Conservation (phyloP, 2,797 vertebrate genomes). For the Neolamprologus multifasciatus region DNA sequence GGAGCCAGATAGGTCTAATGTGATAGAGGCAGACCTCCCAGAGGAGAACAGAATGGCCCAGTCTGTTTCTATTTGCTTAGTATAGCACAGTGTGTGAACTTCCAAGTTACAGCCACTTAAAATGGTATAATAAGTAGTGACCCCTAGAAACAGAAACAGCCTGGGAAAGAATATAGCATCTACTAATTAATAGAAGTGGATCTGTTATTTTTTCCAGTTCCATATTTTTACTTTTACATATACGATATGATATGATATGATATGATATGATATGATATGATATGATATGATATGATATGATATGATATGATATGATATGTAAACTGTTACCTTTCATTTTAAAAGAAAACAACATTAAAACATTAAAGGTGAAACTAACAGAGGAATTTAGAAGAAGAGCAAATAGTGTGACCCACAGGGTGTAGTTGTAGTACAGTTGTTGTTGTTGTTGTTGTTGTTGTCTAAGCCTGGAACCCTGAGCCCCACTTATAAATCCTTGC, state of each 20-base stretch:
- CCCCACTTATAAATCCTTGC: background rate
- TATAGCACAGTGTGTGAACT: background rate
- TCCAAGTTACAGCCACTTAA: background rate
- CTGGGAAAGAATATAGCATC: background rate
- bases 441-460: background rate
- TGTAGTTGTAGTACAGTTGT: background rate
- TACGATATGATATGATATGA: background rate
- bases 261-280: too few relatives aligned
- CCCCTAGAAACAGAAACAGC: background rate
- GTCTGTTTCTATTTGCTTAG: constrained; percentile 13
- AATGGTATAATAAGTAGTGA: background rate
- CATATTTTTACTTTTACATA: background rate
- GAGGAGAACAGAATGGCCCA: background rate
- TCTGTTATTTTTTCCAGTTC: background rate
- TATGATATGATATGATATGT: background rate
- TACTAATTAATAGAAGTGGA: background rate
- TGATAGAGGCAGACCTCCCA: background rate
- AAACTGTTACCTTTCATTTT: background rate
- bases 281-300: too few relatives aligned
- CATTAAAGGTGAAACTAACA: background rate
- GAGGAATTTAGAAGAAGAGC: background rate
- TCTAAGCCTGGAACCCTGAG: background rate
- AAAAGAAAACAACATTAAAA: background rate
- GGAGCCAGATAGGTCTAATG: constrained; percentile 17
- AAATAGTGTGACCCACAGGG: background rate